A percentile compares a stretch with the other conserved stretches of the same genome.
Evolutionary conservation across 1,140 invertebrate species (phyloP).

Genomic region (Onthophagus taurus): DNA sequence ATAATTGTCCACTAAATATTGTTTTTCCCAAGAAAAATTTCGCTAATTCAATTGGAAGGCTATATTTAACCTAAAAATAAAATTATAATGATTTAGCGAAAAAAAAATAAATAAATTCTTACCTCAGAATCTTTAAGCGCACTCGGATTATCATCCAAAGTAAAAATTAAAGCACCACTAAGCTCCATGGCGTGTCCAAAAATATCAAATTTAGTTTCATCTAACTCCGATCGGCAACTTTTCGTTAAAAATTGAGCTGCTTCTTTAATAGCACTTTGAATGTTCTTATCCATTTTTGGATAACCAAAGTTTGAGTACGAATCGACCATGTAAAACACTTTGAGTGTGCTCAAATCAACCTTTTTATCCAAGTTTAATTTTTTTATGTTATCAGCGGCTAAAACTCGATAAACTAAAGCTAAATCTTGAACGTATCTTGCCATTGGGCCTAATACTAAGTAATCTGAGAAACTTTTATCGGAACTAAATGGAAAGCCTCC

Average conservation of each 20-base stretch:
- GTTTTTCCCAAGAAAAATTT: slow-evolving; percentile 1
- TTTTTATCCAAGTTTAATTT: slow-evolving; percentile 10
- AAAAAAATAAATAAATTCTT: neutral
- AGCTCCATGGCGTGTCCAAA: neutral
- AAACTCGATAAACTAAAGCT: slow-evolving; percentile 54
- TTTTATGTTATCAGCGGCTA: slow-evolving; percentile 47
- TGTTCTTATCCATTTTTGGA: neutral
- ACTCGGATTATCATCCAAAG: neutral
- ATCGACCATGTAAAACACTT: slow-evolving; percentile 6
- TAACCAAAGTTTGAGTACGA: neutral
- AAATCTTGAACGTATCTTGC: slow-evolving; percentile 68
- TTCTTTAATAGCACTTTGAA: slow-evolving; percentile 5
- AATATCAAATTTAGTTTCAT: neutral
- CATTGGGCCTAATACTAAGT: slow-evolving; percentile 43
- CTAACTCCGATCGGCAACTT: neutral
- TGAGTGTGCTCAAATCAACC: slow-evolving; percentile 33
- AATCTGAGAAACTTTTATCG: slow-evolving; percentile 38
- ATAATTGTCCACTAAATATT: no score
- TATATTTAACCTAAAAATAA: slow-evolving; percentile 5
- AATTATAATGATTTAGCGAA: neutral
- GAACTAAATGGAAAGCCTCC: slow-evolving; percentile 48
- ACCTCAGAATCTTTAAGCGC: neutral
- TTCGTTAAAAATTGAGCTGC: neutral
- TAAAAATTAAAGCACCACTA: neutral
- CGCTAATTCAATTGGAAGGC: neutral